Conservation (phyloP, 2,797 vertebrate genomes). For the Macroramphosus scolopax region DNA sequence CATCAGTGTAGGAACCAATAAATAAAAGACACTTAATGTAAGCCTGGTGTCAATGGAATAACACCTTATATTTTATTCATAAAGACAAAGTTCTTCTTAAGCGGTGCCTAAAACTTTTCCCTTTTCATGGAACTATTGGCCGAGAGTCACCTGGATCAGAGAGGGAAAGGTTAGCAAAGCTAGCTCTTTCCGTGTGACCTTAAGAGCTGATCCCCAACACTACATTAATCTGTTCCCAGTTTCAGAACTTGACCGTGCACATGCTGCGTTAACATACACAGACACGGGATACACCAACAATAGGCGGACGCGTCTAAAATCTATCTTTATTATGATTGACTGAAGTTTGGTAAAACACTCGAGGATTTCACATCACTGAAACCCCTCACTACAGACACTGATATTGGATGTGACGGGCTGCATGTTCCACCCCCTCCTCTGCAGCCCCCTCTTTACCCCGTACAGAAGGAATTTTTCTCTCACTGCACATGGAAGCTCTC, state of each 20-base stretch:
- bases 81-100: no score
- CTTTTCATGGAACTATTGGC: slow-evolving; percentile 39
- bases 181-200: slow-evolving; percentile 48
- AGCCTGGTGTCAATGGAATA: slow-evolving; percentile 41
- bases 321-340: neutral
- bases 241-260: slow-evolving; percentile 43
- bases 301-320: no score
- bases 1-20: slow-evolving; percentile 50
- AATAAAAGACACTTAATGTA: slow-evolving; percentile 49
- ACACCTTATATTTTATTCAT: no score
- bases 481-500: slow-evolving; percentile 58
- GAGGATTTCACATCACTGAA: slow-evolving; percentile 6
- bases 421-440: slow-evolving; percentile 21
- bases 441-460: slow-evolving; percentile 16
- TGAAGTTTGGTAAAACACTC: slow-evolving; percentile 14
- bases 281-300: slow-evolving; percentile 30
- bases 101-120: no score
- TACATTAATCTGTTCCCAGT: slow-evolving; percentile 60
- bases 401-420: slow-evolving; percentile 20
- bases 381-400: slow-evolving; percentile 16
- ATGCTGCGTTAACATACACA: slow-evolving; percentile 40
- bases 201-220: slow-evolving; percentile 44
- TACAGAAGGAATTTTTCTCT: slow-evolving; percentile 41
- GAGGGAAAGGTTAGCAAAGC: slow-evolving; percentile 23
- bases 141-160: slow-evolving; percentile 41